Evolutionary conservation across 92 coral and sea anemone genomes (phyloP).

Genomic region (Epizoanthus illoricatus): DNA sequence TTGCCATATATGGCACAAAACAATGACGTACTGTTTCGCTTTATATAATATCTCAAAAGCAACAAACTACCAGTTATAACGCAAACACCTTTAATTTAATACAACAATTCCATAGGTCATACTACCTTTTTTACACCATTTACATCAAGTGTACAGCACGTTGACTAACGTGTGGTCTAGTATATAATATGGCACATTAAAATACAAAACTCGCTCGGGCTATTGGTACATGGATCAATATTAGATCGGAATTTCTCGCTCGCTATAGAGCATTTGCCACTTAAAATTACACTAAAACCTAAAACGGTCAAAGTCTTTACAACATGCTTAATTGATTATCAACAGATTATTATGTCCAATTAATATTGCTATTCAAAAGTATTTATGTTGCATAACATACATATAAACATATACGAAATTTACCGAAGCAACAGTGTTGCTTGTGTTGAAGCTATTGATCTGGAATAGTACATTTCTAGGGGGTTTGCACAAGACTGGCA

Average conservation of each 20-base stretch:
- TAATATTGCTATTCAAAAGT: conserved; percentile 33
- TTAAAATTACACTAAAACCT: conserved; percentile 65
- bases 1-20: too few species aligned
- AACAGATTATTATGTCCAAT: conserved; percentile 51
- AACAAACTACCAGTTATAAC: background rate
- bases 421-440: conserved; percentile 8
- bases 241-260: conserved; percentile 36
- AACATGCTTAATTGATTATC: conserved; percentile 38
- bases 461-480: background rate
- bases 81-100: conserved; percentile 84
- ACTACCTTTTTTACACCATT: conserved; percentile 74
- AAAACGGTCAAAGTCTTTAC: conserved; percentile 55
- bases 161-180: conserved; percentile 53
- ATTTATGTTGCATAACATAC: conserved; percentile 34
- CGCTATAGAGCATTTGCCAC: conserved; percentile 39
- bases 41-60: too few species aligned
- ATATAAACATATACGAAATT: conserved; percentile 36
- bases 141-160: conserved; percentile 76
- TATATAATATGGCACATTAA: conserved; percentile 52
- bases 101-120: conserved; percentile 74
- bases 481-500: conserved; percentile 13
- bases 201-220: conserved; percentile 44
- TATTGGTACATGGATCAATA: conserved; percentile 43
- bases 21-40: too few species aligned
- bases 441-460: background rate